phyloP scores from a whole-genome alignment of 2,888 invertebrate species.

The Euplexia lucipara region DNA sequence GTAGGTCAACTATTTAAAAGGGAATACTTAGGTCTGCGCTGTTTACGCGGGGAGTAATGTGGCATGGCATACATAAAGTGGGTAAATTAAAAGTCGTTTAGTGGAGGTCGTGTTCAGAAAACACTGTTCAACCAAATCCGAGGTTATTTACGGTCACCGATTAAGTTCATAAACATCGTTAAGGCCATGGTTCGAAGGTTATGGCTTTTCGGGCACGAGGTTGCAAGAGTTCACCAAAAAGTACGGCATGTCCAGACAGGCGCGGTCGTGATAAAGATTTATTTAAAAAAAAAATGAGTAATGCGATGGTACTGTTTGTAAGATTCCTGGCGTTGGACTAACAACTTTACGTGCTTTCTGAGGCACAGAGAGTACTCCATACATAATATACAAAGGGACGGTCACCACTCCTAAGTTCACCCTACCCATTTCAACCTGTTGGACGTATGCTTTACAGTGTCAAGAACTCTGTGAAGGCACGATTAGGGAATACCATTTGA shows the following conservation, averaged over 20 bases:
- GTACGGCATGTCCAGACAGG: too few relatives aligned
- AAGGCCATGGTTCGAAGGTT: constrained; percentile 27
- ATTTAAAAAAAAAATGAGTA: too few relatives aligned
- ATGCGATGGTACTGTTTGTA: too few relatives aligned
- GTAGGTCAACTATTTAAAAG: constrained; percentile 31
- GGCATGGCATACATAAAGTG: not conserved
- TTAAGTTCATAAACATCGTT: constrained; percentile 19
- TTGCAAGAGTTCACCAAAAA: constrained; percentile 4
- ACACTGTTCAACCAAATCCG: constrained; percentile 12
- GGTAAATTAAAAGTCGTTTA: constrained; percentile 22
- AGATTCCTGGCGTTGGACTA: too few relatives aligned
- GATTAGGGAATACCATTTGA: not conserved
- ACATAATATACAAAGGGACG: too few relatives aligned
- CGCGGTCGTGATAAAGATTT: too few relatives aligned
- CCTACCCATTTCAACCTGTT: not conserved
- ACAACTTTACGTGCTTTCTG: too few relatives aligned
- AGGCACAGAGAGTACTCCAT: too few relatives aligned
- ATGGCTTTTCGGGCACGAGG: constrained; percentile 28
- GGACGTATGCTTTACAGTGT: constrained; percentile 1
- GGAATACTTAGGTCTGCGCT: constrained; percentile 16
- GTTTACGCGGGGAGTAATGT: not conserved
- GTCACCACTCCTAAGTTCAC: too few relatives aligned
- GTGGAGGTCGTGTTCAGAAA: constrained; percentile 9
- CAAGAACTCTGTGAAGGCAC: too few relatives aligned
- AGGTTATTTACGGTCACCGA: constrained; percentile 25